These are phyloP conservation scores for Leuciscus idus DNA, from an alignment of 2,113 vertebrate genomes.

Conservation along the genomic window DNA sequence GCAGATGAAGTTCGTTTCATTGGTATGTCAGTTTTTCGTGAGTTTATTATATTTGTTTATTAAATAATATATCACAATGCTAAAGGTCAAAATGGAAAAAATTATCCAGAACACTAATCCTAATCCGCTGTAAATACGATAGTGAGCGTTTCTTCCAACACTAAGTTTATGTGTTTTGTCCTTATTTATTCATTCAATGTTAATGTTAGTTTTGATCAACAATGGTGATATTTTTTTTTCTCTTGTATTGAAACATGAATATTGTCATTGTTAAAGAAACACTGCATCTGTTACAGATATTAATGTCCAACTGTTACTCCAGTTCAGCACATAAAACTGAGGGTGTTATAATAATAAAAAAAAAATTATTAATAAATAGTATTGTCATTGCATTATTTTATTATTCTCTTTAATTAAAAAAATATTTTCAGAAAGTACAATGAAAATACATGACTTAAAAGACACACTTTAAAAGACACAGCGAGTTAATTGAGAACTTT, in stretches of 20 bases:
- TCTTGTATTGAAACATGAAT: background rate
- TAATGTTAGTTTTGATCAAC: constrained; percentile 45
- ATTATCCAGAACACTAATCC: background rate
- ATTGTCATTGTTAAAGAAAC: constrained; percentile 18
- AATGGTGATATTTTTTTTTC: background rate
- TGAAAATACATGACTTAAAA: background rate
- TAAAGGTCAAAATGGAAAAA: background rate
- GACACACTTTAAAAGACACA: background rate
- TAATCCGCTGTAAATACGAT: background rate
- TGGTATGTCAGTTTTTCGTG: background rate
- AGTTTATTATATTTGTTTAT: background rate
- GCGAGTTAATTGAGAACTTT: background rate
- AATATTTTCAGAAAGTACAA: background rate
- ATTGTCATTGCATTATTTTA: background rate
- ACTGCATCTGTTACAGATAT: constrained; percentile 21
- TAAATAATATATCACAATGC: background rate
- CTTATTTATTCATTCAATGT: constrained; percentile 41
- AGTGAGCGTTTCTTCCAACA: background rate
- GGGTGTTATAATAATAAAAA: background rate
- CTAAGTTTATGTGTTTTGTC: constrained; percentile 14
- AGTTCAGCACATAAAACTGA: background rate
- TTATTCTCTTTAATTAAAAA: background rate
- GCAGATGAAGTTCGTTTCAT: background rate
- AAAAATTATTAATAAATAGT: background rate
- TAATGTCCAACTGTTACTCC: background rate